Conservation (phyloP, 1,140 invertebrate genomes). For the Diorhabda sublineata region DNA sequence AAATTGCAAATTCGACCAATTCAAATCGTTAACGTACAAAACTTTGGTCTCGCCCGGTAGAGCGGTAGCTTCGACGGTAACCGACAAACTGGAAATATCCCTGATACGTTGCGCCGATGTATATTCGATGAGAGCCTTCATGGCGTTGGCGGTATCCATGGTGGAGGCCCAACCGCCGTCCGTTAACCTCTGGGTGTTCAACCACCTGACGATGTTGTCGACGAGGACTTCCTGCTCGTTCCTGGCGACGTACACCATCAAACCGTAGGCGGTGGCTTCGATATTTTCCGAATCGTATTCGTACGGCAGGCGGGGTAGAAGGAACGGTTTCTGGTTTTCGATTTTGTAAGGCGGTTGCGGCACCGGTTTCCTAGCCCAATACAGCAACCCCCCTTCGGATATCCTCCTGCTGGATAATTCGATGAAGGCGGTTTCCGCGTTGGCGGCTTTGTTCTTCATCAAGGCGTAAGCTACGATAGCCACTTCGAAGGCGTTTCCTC, state of each 20-base stretch:
- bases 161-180: slow-evolving; percentile 94
- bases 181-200: slow-evolving; percentile 85
- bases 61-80: slow-evolving; percentile 83
- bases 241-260: slow-evolving; percentile 82
- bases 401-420: slow-evolving; percentile 62
- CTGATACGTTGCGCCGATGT: slow-evolving; percentile 78
- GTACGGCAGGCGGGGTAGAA: slow-evolving; percentile 80
- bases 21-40: slow-evolving; percentile 68
- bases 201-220: slow-evolving; percentile 87
- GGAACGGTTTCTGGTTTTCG: slow-evolving; percentile 87
- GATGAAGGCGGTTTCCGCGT: slow-evolving; percentile 76
- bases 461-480: slow-evolving; percentile 86
- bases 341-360: slow-evolving; percentile 75
- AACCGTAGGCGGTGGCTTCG: slow-evolving; percentile 86
- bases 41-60: slow-evolving; percentile 55
- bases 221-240: slow-evolving; percentile 79
- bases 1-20: slow-evolving; percentile 69
- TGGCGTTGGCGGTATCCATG: slow-evolving; percentile 80
- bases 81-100: slow-evolving; percentile 79
- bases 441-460: slow-evolving; percentile 70
- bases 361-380: slow-evolving; percentile 77
- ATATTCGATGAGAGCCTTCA: slow-evolving; percentile 88
- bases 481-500: slow-evolving; percentile 75
- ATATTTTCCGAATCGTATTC: slow-evolving; percentile 88
- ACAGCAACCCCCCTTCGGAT: slow-evolving; percentile 71